phyloP scores from a whole-genome alignment of 2,888 invertebrate genomes.

The Timema podura region DNA sequence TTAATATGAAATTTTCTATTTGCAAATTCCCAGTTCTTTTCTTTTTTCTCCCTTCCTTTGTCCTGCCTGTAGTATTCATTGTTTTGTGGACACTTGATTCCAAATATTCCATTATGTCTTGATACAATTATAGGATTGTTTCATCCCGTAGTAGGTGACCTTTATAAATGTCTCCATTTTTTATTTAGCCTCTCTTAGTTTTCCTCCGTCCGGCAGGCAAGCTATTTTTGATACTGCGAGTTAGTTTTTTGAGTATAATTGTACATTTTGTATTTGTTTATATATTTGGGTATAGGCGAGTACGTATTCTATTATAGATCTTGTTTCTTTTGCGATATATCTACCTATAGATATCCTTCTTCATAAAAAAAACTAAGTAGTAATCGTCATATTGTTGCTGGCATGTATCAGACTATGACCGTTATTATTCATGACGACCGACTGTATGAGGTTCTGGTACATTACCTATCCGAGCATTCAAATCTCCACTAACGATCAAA shows the following conservation, averaged over 20 bases:
- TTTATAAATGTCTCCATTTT: not conserved
- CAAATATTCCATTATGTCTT: not conserved
- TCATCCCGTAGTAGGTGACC: not conserved
- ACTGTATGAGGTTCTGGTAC: not conserved
- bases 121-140: not conserved
- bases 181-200: not conserved
- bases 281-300: not conserved
- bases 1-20: not conserved
- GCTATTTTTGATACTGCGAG: not conserved
- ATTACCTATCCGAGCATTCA: not conserved
- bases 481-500: not conserved
- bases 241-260: not conserved
- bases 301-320: slow-evolving; percentile 3
- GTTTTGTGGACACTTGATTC: too few species aligned
- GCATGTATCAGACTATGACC: not conserved
- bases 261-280: not conserved
- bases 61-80: not conserved
- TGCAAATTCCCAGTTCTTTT: not conserved
- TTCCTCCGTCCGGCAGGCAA: not conserved
- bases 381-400: not conserved
- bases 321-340: not conserved
- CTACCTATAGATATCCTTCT: not conserved
- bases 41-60: not conserved
- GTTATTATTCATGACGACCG: not conserved
- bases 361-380: not conserved